Evolutionary conservation across 2,888 invertebrate species (phyloP).

Genomic region (Mechanitis messenoides): DNA sequence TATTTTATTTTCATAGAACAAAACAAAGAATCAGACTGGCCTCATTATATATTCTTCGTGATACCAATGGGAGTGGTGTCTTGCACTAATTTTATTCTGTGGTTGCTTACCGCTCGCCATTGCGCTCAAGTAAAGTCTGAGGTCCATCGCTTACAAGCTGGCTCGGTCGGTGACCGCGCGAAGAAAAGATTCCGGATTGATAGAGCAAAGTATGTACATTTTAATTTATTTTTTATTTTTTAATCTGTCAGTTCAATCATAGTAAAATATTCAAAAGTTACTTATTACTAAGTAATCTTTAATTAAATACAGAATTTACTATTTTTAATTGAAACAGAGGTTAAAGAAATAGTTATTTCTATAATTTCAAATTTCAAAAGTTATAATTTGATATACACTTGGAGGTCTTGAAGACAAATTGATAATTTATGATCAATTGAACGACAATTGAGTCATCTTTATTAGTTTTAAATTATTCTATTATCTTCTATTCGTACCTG

Average conservation of each 20-base stretch:
- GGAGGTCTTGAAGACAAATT: too few species aligned
- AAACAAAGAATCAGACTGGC: conserved; percentile 58
- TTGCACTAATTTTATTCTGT: conserved; percentile 80
- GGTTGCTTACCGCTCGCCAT: conserved; percentile 81
- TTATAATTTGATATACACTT: too few species aligned
- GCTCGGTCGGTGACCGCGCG: conserved; percentile 76
- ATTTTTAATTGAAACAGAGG: too few species aligned
- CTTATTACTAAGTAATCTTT: too few species aligned
- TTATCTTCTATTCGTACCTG: too few species aligned
- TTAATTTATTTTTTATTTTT: not conserved
- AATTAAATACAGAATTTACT: too few species aligned
- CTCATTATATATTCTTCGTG: conserved; percentile 79
- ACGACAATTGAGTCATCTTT: too few species aligned
- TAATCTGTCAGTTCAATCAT: not conserved
- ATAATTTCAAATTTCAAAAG: too few species aligned
- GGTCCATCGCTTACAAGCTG: conserved; percentile 81
- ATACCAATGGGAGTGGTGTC: conserved; percentile 80
- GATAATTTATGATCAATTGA: too few species aligned
- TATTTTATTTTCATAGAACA: conserved; percentile 47
- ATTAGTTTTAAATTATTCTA: too few species aligned
- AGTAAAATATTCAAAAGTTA: too few species aligned
- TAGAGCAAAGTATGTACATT: conserved; percentile 78
- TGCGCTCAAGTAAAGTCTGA: conserved; percentile 85
- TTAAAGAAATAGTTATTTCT: too few species aligned
- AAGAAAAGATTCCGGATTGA: conserved; percentile 80